Evolutionary conservation across 2,113 vertebrate species (phyloP), one percentile per base, ranked within the genome.

Genomic region (Odontophorus gujanensis): DNA sequence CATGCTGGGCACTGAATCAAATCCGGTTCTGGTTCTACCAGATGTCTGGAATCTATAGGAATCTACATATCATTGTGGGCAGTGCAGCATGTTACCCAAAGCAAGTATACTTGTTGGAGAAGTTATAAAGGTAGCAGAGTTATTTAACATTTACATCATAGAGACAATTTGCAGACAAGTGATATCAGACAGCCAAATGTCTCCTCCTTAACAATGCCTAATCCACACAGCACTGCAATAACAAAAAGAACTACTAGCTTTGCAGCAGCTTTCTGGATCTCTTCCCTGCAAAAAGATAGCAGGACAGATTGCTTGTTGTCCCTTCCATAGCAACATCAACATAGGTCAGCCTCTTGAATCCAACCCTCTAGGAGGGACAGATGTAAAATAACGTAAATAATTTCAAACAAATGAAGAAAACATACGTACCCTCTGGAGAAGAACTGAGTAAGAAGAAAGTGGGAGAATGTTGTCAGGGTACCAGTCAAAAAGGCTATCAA

Each of bases 231-330:
- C 40, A 71, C 55, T 82, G 62, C 11, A 50, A 53, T 36, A 94
- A 94, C 90, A 97, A 92, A 95, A 93, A 69, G 79, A 93, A 65
- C 65, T 75, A 85, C 85, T 36, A 79, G 89, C 89, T 90, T 83
- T 93, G 86, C 75, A 89, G 47, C 82, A 83, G 32, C 26, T 36
- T 77, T 79, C 62, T 84, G 55, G 26, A 65, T 16, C 85, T 89
- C 80, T 66, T 75, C 83, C 88, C 75, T 85, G 72, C 12, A 53
- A 74, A 94, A 86, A 3, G 30, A 83, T 8, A 77, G 61, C 68
- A 83, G 77, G 36, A 89, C 80, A 84, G 83, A 32, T 15, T 34
- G 81, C 36, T 74, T 42, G 9, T 17, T 67, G 50, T 62, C 65
- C 57, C 59, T 67, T 71, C 43, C n/a, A 45, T 66, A 86, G 62